Evolutionary conservation across 2,113 vertebrate genomes (phyloP).

Genomic region (Peromyscus polionotus): DNA sequence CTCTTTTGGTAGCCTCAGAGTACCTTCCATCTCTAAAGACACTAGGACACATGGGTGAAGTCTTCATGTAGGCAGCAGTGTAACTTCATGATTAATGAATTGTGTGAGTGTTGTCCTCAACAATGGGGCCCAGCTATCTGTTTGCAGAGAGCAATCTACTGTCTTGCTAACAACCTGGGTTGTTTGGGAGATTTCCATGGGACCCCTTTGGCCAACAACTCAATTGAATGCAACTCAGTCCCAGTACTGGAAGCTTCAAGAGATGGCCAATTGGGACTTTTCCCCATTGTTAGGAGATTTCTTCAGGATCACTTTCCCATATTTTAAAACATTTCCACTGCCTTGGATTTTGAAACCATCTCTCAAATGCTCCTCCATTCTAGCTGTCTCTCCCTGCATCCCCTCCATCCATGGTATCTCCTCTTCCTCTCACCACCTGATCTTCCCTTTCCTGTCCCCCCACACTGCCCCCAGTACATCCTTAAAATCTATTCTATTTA

Average conservation of each 20-base stretch:
- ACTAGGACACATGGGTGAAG: background rate
- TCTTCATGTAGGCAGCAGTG: background rate
- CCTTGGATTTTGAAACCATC: too few relatives aligned
- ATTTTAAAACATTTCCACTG: background rate
- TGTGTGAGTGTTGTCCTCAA: background rate
- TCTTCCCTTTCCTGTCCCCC: background rate
- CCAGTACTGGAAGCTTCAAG: too few relatives aligned
- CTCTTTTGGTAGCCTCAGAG: background rate
- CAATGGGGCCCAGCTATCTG: background rate
- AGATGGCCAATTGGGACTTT: too few relatives aligned
- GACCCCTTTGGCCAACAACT: too few relatives aligned
- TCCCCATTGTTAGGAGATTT: too few relatives aligned
- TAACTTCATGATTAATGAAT: background rate
- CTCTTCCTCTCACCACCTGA: background rate
- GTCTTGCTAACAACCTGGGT: too few relatives aligned
- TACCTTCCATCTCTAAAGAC: background rate
- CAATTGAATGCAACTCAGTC: too few relatives aligned
- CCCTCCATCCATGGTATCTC: too few relatives aligned
- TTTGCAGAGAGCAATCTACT: background rate
- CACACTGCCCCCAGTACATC: background rate
- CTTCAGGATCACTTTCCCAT: background rate
- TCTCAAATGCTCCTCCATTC: too few relatives aligned
- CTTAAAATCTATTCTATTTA: background rate
- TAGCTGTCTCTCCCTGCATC: too few relatives aligned
- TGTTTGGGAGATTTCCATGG: too few relatives aligned